Evolutionary conservation across 2,888 invertebrate species (phyloP), one percentile per base, ranked within the genome.

Genomic region (Mythimna ferrago): DNA sequence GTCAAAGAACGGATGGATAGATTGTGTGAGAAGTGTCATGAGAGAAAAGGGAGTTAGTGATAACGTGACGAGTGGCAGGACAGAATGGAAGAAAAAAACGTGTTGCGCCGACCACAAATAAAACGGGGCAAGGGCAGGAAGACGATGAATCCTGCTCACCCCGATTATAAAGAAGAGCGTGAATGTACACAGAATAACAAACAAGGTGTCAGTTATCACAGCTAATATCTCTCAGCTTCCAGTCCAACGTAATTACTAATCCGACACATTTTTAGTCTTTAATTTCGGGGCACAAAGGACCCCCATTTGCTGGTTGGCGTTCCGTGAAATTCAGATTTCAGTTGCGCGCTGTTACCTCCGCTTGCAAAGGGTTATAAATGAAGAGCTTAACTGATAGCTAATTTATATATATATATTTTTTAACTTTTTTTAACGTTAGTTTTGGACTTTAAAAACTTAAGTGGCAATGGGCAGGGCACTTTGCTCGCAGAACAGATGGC

Each of bases 291-390:
- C 69, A 79, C 83, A 83, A 86, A 89, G 76, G 80, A 71, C 82
- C 84, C 82, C 84, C 81, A 86, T 89, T 90, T 88, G 82, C 80
- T 82, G 87, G 86, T 77, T 76, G 84, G 82, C 83, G 86, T 87
- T 82, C 82, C 87, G 79, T 89, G 87, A 86, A 89, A 89, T 88
- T 88, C 90, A 88, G 88, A 88, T 88, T 89, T 86, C 88, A 85
- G 88, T 86, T 85, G 78, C 89, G 86, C 88, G 73, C 87, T 87
- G 89, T 89, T 91, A 88, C 88, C 86, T 87, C 81, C 81, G 73
- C 57, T 70, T 79, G 86, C 84, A 86, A 86, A 85, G 87, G 89
- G 85, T 88, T 89, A 86, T 86, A 86, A 86, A 86, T 80, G 75
- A 80, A 73, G 67, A 82, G 86, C 81, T 87, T 82, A 82, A 81